Evolutionary conservation across 1,140 invertebrate species (phyloP).

Genomic region (Tenebrio molitor): DNA sequence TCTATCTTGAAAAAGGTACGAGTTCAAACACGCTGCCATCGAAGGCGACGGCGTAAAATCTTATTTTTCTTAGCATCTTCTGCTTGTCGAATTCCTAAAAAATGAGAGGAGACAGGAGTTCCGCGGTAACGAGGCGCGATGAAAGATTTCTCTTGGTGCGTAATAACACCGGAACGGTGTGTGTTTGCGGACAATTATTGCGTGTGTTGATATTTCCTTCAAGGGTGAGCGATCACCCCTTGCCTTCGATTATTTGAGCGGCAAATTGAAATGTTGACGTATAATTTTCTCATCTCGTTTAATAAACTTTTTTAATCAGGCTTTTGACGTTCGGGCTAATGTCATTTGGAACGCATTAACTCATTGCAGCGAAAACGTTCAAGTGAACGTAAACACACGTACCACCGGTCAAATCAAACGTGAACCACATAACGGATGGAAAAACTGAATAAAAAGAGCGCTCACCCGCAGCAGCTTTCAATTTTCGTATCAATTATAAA

Average conservation of each 20-base stretch:
- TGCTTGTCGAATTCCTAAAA: too few relatives aligned
- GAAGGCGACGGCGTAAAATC: too few relatives aligned
- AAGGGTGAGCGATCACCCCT: not conserved
- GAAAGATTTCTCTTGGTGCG: too few relatives aligned
- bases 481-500: constrained; percentile 36
- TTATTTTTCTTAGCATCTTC: too few relatives aligned
- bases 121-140: too few relatives aligned
- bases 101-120: too few relatives aligned
- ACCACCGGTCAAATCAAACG: constrained; percentile 20
- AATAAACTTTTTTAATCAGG: constrained; percentile 27
- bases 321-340: constrained; percentile 18
- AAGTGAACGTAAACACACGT: constrained; percentile 26
- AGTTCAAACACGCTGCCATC: too few relatives aligned
- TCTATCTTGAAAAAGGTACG: too few relatives aligned
- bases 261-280: constrained; percentile 6
- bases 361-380: constrained; percentile 26
- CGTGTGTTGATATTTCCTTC: too few relatives aligned
- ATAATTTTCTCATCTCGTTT: constrained; percentile 15
- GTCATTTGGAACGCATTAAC: constrained; percentile 33
- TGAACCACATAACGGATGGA: constrained; percentile 33
- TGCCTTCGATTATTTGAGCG: not conserved
- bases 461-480: constrained; percentile 30
- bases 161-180: too few relatives aligned
- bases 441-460: constrained; percentile 33
- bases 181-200: too few relatives aligned